phyloP scores from a whole-genome alignment of 2,797 vertebrate species.

The Silurus lanzhouensis region DNA sequence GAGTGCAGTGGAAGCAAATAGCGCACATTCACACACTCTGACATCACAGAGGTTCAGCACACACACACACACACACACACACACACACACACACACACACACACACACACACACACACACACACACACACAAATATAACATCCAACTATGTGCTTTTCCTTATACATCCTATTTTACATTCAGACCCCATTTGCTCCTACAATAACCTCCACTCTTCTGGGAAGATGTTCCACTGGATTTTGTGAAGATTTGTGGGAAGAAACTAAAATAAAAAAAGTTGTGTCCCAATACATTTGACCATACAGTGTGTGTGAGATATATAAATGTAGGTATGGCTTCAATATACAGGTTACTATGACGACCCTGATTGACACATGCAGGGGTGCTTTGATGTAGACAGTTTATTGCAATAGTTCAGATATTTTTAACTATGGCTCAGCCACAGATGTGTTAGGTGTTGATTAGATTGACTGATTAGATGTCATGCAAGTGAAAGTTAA shows the following conservation, averaged over 20 bases:
- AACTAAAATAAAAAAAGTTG: no score
- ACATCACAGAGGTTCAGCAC: constrained; percentile 21
- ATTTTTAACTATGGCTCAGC: neutral
- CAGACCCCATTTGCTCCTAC: no score
- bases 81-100: constrained; percentile 22
- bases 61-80: constrained; percentile 26
- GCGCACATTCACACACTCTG: constrained; percentile 45
- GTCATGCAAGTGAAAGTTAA: neutral
- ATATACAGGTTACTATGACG: neutral
- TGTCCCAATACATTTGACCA: no score
- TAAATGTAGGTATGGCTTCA: neutral
- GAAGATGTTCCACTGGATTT: no score
- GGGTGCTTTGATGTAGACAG: neutral
- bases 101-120: constrained; percentile 22
- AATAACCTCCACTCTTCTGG: no score
- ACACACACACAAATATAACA: no score
- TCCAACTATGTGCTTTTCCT: no score
- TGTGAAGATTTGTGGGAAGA: no score
- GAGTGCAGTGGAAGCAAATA: constrained; percentile 44
- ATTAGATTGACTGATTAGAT: neutral
- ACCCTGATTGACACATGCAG: neutral
- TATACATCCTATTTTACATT: no score
- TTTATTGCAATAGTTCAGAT: neutral
- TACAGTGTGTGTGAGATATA: no score
- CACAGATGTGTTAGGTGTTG: neutral